A percentile compares a stretch with the other conserved stretches of the same genome.
Conservation (phyloP, 2,797 vertebrate species). For the Parotocinclus haroldoi region DNA sequence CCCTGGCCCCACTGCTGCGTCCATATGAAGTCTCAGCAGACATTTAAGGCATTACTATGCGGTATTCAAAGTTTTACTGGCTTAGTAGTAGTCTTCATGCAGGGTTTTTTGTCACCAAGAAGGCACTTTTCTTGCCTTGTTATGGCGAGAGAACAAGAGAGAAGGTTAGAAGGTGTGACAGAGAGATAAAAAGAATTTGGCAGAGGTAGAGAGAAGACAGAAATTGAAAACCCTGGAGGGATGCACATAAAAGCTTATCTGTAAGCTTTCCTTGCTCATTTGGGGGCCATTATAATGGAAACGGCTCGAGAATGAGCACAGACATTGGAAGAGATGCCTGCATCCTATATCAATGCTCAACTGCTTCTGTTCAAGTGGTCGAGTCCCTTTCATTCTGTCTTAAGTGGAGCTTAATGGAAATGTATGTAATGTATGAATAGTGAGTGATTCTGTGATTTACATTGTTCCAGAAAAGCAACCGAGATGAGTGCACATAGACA, state of each 20-base stretch:
- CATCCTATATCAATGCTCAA: constrained; percentile 9
- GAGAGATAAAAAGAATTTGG: constrained; percentile 22
- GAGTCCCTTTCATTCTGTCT: constrained; percentile 22
- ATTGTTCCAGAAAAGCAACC: background rate
- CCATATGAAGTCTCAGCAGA: constrained; percentile 27
- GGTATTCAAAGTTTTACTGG: constrained; percentile 31
- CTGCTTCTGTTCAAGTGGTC: constrained; percentile 4
- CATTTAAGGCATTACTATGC: constrained; percentile 40
- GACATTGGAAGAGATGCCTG: constrained; percentile 3
- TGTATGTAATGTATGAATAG: background rate
- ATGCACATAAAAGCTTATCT: constrained; percentile 31
- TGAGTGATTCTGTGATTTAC: background rate
- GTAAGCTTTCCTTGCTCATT: constrained; percentile 38
- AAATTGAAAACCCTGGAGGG: constrained; percentile 20
- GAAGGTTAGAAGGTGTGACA: constrained; percentile 27
- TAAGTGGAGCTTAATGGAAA: constrained; percentile 23
- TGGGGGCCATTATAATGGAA: constrained; percentile 28
- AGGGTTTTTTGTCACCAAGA: constrained; percentile 26
- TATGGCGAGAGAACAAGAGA: constrained; percentile 6
- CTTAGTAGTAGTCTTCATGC: constrained; percentile 20
- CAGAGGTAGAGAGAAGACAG: constrained; percentile 12
- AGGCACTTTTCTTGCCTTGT: constrained; percentile 26
- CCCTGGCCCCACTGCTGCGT: background rate
- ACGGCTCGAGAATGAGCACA: constrained; percentile 12
- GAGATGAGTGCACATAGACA: background rate